Evolutionary conservation across 2,113 vertebrate species (phyloP), one percentile per base, ranked within the genome.

Genomic region (Cyprinodon variegatus): DNA sequence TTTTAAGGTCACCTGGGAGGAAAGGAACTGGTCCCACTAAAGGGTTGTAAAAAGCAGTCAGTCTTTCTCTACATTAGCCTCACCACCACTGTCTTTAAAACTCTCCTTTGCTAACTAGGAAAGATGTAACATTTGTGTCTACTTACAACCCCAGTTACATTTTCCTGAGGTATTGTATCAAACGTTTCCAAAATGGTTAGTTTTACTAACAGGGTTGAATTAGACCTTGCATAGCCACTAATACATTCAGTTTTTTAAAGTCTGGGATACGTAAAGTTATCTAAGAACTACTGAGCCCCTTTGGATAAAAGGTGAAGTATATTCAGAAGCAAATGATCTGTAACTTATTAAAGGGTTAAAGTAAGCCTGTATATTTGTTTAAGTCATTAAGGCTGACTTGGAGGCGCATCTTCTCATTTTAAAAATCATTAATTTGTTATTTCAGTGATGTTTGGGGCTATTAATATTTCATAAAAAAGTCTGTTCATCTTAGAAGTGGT

Each of bases 61-160:
- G 43, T 74, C 81, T 66, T 57, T 36, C 61, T 38, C 57, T 22
- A 37, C n/a, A 20, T 75, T 40, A 11, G 11, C 38, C 61, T 45
- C 43, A 40, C 40, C 40, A 7, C 4, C 59, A 36, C 67, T 57
- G 15, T 53, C 50, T 53, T 53, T 53, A n/a, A 6, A 17, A 7
- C 50, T n/a, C 2, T 45, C 29, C 29, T 29, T 45, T 84, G 78
- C 74, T 77, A 77, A 83, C 83, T 86, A 76, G 79, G 90, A 92
- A 85, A 89, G 90, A 93, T 77, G 83, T 78, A 20, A 88, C 85
- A 77, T 87, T 91, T 90, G 85, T 90, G 85, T 89, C 89, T 87
- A 61, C 78, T 84, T 71, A 70, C 83, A 90, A 77, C 82, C 78
- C 76, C 65, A 43, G 66, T 72, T 65, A 73, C 71, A 36, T 88